Evolutionary conservation across 2,113 vertebrate species (phyloP).

Genomic region (Tretioscincus oriximinensis): DNA sequence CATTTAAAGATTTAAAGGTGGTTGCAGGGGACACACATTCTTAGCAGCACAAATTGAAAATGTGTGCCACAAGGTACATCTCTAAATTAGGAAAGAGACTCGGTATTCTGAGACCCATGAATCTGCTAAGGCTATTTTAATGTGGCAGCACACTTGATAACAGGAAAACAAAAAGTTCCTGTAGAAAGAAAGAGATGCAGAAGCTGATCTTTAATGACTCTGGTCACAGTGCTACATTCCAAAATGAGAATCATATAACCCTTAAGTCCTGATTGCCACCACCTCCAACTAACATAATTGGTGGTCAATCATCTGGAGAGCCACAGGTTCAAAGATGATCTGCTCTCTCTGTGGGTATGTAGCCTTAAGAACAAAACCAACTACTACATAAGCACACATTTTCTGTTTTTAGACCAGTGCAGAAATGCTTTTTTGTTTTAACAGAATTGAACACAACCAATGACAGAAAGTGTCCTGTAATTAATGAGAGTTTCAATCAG

Average conservation of each 20-base stretch:
- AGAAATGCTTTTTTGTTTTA: background rate
- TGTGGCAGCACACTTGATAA: background rate
- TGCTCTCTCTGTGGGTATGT: no score
- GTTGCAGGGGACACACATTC: background rate
- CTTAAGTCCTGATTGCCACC: background rate
- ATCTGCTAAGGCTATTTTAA: background rate
- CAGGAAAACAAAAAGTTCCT: background rate
- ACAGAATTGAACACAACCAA: background rate
- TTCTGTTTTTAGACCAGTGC: no score
- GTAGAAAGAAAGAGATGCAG: background rate
- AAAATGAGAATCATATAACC: background rate
- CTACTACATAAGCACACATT: no score
- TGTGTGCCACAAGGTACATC: background rate
- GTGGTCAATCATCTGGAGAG: no score
- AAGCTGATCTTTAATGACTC: background rate
- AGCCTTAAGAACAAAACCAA: no score
- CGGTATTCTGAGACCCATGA: background rate
- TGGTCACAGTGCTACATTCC: background rate
- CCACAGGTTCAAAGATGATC: no score
- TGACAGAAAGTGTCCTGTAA: background rate
- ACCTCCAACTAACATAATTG: background rate
- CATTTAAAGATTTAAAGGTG: background rate
- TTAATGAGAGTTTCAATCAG: background rate
- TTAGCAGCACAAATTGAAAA: conserved; percentile 12
- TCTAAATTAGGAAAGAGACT: background rate